phyloP scores from a whole-genome alignment of 2,888 invertebrate genomes.

The Atethmia centrago region DNA sequence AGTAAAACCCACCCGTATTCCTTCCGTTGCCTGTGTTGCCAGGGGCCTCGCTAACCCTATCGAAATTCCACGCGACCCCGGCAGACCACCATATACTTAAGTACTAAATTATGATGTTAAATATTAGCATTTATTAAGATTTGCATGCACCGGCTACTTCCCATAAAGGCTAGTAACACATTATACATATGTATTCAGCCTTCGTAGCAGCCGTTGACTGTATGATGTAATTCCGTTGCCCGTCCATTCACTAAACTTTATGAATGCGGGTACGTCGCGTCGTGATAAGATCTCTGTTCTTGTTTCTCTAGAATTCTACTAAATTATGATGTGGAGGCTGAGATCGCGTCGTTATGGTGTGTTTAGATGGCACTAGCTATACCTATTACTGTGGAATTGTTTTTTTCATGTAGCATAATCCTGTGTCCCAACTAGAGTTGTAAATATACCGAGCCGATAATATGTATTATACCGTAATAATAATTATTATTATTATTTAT shows the following conservation, averaged over 20 bases:
- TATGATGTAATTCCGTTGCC: conserved; percentile 33
- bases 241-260: conserved; percentile 59
- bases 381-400: not conserved
- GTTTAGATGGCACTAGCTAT: conserved; percentile 9
- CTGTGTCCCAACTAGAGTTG: no score
- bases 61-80: no score
- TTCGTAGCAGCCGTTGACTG: conserved; percentile 17
- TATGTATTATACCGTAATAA: no score
- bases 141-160: not conserved
- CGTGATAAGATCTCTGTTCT: conserved; percentile 53
- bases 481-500: no score
- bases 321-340: conserved; percentile 34
- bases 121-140: not conserved
- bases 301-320: conserved; percentile 43
- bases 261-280: conserved; percentile 56
- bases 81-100: no score
- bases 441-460: no score
- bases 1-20: no score
- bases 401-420: no score
- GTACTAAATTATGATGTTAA: no score
- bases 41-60: no score
- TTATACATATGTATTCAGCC: conserved; percentile 23
- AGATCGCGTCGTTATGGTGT: not conserved
- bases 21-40: no score
- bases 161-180: not conserved